Evolutionary conservation across 37 sponge, comb jelly and placozoan genomes (phyloP), one percentile per base, ranked within the genome.

Genomic region (Theonella swinhoei): DNA sequence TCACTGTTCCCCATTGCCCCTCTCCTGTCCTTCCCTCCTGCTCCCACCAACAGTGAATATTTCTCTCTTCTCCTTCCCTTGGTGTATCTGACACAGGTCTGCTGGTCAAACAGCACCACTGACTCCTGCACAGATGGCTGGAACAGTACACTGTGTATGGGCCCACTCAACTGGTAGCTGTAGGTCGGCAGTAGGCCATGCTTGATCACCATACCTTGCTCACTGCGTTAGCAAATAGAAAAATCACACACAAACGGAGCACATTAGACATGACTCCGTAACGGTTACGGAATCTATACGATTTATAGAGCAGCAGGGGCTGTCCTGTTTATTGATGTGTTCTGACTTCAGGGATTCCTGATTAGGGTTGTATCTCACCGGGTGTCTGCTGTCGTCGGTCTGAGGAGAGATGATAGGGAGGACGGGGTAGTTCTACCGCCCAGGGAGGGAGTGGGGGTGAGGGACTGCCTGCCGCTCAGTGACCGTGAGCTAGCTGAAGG

Each of bases 141-240:
- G 68, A 72, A 64, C 17, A 89, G 33, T 0, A 89, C 89, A 73
- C 68, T 41, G 0, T 64, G 54, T 42, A 83, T 65, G 43, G n/a
- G 66, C 8, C 68, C 80, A 20, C 37, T 24, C n/a, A 79, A 5
- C 4, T 75, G 60, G 28, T 40, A 25, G 1, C 31, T 66, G 80
- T 77, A 79, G 39, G 34, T 39, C 28, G 85, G 75, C 32, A 89
- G 62, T 29, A 85, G 28, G 23, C 87, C 86, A 70, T 85, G 87
- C 43, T 80, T 85, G 3, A 90, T 62, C 14, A 73, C 54, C 17
- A 68, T 4, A 63, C 66, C 8, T 4, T 61, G 60, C 24, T 59
- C 64, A 34, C 59, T 76, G 26, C 17, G 25, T 31, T 59, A 47
- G 54, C 54, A 47, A 47, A 47, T 47, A 14, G 54, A 47, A 14